Conservation (phyloP, 2,888 invertebrate genomes). For the Glaucopsyche alexis region DNA sequence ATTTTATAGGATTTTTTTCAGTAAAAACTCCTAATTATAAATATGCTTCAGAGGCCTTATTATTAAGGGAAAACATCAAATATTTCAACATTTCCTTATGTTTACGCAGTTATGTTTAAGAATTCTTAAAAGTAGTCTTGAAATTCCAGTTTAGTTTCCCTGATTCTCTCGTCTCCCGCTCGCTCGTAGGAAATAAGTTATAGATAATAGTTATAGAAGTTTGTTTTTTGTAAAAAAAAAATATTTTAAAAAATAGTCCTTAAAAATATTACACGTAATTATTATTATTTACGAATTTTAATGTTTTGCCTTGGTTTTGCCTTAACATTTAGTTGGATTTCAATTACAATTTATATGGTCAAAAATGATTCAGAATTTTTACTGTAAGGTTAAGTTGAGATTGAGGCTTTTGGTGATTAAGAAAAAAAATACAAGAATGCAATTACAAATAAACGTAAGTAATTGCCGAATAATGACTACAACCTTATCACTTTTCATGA, state of each 20-base stretch:
- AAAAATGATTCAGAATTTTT: not conserved
- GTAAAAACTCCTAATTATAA: too few relatives aligned
- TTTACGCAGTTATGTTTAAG: not conserved
- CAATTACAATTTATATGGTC: not conserved
- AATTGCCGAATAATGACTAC: conserved; percentile 18
- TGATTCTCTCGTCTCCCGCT: too few relatives aligned
- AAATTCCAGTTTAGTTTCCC: not conserved
- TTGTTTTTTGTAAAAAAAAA: not conserved
- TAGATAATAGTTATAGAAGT: too few relatives aligned
- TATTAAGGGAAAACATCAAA: not conserved
- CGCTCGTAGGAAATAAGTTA: not conserved
- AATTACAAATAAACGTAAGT: conserved; percentile 14
- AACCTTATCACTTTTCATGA: not conserved
- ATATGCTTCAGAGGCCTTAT: too few relatives aligned
- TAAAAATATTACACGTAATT: too few relatives aligned
- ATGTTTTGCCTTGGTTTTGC: not conserved
- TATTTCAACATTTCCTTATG: not conserved
- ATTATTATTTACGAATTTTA: not conserved
- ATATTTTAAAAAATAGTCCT: not conserved
- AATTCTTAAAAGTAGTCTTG: not conserved
- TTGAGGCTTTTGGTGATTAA: not conserved
- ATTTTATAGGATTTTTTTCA: too few relatives aligned
- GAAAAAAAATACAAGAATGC: not conserved
- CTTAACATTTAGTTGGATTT: not conserved
- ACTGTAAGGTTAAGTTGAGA: not conserved